Conservation (phyloP, 2,113 vertebrate genomes). For the Cryptomyrus ogoouensis region DNA sequence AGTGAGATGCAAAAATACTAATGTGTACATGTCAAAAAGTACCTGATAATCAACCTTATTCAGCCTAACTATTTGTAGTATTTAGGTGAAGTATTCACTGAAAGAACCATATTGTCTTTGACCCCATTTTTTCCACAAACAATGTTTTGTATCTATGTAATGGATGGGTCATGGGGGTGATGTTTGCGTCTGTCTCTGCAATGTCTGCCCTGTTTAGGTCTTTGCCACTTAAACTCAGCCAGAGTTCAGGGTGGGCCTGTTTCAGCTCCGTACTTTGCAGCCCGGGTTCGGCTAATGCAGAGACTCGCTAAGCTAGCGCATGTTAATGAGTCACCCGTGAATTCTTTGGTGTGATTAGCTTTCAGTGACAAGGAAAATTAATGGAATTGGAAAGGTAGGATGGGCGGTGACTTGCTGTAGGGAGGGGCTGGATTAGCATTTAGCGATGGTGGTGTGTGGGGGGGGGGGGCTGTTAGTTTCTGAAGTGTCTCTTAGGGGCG, state of each 20-base stretch:
- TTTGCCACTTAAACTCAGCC: background rate
- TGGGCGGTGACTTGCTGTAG: slow-evolving; percentile 36
- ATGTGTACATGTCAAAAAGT: background rate
- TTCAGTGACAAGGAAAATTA: slow-evolving; percentile 49
- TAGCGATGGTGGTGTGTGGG: background rate
- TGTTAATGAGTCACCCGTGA: slow-evolving; percentile 45
- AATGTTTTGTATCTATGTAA: background rate
- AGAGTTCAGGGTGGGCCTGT: background rate
- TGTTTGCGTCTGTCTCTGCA: background rate
- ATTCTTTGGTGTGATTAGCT: slow-evolving; percentile 51
- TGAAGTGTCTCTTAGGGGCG: background rate
- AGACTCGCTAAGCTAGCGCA: background rate
- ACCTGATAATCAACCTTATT: background rate
- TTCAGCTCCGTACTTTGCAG: background rate
- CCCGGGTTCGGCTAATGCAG: background rate
- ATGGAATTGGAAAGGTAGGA: slow-evolving; percentile 46
- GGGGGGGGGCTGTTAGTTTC: background rate
- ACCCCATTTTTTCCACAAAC: background rate
- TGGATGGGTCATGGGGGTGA: background rate
- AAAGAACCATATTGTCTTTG: background rate
- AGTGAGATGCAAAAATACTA: background rate
- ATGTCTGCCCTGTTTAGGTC: background rate
- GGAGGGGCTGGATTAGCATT: background rate
- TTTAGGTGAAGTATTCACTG: background rate
- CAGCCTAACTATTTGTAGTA: background rate